phyloP scores from a whole-genome alignment of 1,140 invertebrate species.

The Plutomurus gul region DNA sequence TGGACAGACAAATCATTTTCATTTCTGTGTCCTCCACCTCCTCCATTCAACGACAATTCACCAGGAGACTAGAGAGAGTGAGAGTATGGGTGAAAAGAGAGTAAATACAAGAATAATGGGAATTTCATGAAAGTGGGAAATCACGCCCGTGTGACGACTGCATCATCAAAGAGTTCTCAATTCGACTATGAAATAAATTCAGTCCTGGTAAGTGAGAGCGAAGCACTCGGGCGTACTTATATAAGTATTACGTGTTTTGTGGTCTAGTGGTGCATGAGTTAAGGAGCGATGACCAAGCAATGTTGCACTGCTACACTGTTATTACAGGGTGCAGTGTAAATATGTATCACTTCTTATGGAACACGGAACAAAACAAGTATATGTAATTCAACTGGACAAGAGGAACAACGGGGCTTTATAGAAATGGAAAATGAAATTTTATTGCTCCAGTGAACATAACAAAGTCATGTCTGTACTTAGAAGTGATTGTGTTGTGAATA shows the following conservation, averaged over 20 bases:
- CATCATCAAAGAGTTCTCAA: constrained; percentile 8
- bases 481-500: constrained; percentile 11
- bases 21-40: background rate
- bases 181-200: background rate
- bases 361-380: background rate
- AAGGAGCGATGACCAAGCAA: background rate
- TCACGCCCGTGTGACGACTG: background rate
- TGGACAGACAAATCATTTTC: constrained; percentile 27
- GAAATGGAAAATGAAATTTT: background rate
- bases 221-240: background rate
- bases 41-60: background rate
- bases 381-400: background rate
- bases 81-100: background rate
- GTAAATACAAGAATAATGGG: constrained; percentile 26
- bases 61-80: background rate
- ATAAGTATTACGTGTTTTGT: constrained; percentile 9
- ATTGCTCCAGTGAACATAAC: background rate
- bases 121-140: constrained; percentile 29
- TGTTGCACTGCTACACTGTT: background rate
- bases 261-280: constrained; percentile 7
- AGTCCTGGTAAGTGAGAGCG: background rate
- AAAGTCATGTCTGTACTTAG: constrained; percentile 1
- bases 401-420: background rate
- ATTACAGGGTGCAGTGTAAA: too few species aligned
- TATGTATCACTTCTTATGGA: background rate